Conservation (phyloP, 2,797 vertebrate species). For the Monodelphis domestica region DNA sequence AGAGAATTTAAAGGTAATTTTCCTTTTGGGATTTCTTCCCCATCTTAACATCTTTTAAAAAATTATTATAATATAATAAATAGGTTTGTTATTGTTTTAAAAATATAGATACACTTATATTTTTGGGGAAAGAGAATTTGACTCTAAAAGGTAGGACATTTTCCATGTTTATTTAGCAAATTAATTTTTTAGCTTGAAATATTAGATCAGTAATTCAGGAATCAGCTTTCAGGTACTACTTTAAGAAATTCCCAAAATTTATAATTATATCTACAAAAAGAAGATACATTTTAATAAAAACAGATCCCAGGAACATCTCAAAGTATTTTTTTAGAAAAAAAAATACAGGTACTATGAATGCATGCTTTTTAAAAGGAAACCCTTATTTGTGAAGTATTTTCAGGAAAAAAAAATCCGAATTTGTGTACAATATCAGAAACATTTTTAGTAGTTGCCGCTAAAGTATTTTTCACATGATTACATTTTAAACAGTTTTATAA, state of each 20-base stretch:
- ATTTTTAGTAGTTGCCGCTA: slow-evolving; percentile 51
- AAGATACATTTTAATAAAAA: slow-evolving; percentile 52
- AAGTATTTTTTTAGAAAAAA: slow-evolving; percentile 41
- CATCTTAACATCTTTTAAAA: background rate
- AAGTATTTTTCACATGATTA: slow-evolving; percentile 63
- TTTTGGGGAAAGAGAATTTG: slow-evolving; percentile 46
- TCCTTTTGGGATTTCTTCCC: background rate
- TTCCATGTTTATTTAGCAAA: slow-evolving; percentile 50
- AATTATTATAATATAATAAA: background rate
- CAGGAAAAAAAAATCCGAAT: slow-evolving; percentile 52
- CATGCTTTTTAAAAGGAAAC: slow-evolving; percentile 62
- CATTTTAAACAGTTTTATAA: slow-evolving; percentile 43
- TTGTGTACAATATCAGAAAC: slow-evolving; percentile 68
- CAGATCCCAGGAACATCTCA: slow-evolving; percentile 40
- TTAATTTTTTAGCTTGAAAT: slow-evolving; percentile 51
- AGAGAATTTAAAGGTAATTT: background rate
- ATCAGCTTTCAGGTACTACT: slow-evolving; percentile 8
- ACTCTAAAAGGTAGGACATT: slow-evolving; percentile 53
- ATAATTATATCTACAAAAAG: slow-evolving; percentile 44
- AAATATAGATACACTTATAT: background rate
- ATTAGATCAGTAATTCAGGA: slow-evolving; percentile 48
- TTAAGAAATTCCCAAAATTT: slow-evolving; percentile 37
- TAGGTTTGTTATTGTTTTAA: background rate
- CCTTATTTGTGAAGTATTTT: slow-evolving; percentile 63
- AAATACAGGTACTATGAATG: slow-evolving; percentile 27